Conservation (phyloP, 2,888 invertebrate genomes). For the Rotaria magnacalcarata region DNA sequence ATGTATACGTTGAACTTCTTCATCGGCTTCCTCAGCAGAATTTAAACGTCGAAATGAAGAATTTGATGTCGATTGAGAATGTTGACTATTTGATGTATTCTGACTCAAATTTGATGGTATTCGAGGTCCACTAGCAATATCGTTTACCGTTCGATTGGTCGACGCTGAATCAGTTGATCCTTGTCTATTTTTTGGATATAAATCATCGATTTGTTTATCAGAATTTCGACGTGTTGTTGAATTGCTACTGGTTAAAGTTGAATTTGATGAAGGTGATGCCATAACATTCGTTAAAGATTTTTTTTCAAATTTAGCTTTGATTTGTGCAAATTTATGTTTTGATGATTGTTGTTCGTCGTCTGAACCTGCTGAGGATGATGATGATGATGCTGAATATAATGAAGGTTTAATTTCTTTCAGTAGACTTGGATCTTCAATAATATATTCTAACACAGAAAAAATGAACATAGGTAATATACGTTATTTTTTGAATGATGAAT, state of each 20-base stretch:
- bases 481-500: background rate
- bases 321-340: constrained; percentile 28
- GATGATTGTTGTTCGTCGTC: constrained; percentile 8
- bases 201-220: background rate
- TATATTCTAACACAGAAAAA: constrained; percentile 36
- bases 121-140: background rate
- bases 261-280: background rate
- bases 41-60: background rate
- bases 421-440: constrained; percentile 46
- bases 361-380: background rate
- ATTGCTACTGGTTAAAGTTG: background rate
- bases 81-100: background rate
- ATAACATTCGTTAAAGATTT: background rate
- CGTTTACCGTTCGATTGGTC: background rate
- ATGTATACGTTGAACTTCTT: constrained; percentile 31
- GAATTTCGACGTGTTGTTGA: background rate
- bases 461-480: too few relatives aligned
- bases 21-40: constrained; percentile 36
- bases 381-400: background rate
- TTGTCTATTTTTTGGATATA: background rate
- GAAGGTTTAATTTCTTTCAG: constrained; percentile 34
- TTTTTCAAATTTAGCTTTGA: constrained; percentile 29
- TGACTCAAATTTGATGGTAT: background rate
- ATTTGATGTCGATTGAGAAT: background rate
- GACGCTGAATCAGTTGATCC: background rate